Conservation (phyloP, 2,113 vertebrate genomes). For the Bagarius yarrelli region DNA sequence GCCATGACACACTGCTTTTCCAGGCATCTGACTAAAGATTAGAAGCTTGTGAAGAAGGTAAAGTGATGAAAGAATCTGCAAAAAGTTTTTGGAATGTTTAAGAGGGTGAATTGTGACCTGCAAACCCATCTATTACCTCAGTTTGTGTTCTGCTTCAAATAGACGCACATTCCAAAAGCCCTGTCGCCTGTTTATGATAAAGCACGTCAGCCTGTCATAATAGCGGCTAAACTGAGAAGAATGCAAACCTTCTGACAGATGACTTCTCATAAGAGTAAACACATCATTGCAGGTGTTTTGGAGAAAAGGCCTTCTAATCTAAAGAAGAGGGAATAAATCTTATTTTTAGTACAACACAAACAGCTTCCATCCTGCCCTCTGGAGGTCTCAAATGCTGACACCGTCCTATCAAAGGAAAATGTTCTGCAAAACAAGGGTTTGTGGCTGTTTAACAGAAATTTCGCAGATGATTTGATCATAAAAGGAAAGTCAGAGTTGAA, state of each 20-base stretch:
- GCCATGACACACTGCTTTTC: background rate
- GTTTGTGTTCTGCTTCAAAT: background rate
- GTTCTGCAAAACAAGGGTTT: background rate
- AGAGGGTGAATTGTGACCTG: background rate
- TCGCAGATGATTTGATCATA: background rate
- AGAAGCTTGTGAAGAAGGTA: background rate
- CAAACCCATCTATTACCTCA: constrained; percentile 32
- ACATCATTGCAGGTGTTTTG: background rate
- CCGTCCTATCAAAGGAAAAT: background rate
- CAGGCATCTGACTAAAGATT: constrained; percentile 12
- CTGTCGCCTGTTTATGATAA: constrained; percentile 31
- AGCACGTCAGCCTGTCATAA: constrained; percentile 1
- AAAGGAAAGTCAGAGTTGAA: background rate
- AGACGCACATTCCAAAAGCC: background rate
- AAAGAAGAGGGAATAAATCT: background rate
- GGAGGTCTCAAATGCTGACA: background rate
- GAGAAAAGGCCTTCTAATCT: background rate
- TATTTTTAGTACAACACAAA: background rate
- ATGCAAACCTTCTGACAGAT: background rate
- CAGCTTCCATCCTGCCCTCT: background rate
- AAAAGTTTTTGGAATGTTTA: constrained; percentile 18
- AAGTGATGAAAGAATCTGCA: background rate
- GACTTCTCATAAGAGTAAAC: background rate
- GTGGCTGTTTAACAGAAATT: background rate
- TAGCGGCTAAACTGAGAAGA: constrained; percentile 27